phyloP scores from a whole-genome alignment of 2,888 invertebrate species.

The Mechanitis messenoides region DNA sequence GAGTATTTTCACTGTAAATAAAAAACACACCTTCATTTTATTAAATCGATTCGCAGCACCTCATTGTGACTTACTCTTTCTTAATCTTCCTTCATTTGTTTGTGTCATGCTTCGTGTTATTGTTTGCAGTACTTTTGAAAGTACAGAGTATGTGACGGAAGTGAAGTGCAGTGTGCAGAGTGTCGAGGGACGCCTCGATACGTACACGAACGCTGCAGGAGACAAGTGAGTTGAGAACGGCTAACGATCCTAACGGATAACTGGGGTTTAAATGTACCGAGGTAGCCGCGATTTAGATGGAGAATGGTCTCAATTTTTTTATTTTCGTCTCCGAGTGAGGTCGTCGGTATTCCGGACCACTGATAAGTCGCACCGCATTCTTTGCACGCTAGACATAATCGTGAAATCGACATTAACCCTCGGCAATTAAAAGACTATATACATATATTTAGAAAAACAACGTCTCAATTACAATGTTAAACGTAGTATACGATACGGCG shows the following conservation, averaged over 20 bases:
- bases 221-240: constrained; percentile 58
- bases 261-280: no score
- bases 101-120: constrained; percentile 58
- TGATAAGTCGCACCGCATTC: no score
- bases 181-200: constrained; percentile 73
- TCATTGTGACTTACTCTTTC: background rate
- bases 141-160: constrained; percentile 73
- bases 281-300: no score
- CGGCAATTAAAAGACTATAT: no score
- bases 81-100: constrained; percentile 15
- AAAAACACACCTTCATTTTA: background rate
- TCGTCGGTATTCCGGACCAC: no score
- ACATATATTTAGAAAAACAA: no score
- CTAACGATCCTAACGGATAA: no score
- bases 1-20: background rate
- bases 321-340: background rate
- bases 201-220: constrained; percentile 64
- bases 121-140: constrained; percentile 75
- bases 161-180: constrained; percentile 66
- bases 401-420: no score
- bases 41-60: background rate
- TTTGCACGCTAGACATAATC: no score
- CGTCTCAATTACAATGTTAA: no score
- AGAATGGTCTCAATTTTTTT: background rate
- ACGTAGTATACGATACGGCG: no score